Evolutionary conservation across 2,797 vertebrate genomes (phyloP), one percentile per base, ranked within the genome.

Genomic region (Lithobates pipiens): DNA sequence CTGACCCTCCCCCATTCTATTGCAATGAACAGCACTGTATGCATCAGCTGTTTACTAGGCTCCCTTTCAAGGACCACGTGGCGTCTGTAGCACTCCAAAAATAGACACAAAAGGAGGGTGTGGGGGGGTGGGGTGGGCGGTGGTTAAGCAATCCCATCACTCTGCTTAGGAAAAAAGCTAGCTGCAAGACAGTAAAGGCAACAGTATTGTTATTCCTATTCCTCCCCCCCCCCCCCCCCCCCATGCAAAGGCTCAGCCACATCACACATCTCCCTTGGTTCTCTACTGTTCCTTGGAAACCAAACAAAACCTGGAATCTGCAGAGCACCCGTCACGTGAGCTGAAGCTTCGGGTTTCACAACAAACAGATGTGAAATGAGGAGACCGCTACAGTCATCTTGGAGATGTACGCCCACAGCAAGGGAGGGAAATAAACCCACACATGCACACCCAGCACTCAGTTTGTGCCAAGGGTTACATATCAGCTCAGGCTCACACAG

Each of bases 291-390:
- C 92, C 95, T 93, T 94, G 92, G 95, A 95, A 92, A 95, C 94
- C 92, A 94, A 95, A 91, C 93, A 92, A 94, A 94, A 95, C 91
- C 76, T 91, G 90, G 88, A 91, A 91, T 90, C 88, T 18, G 92
- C 90, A 94, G 95, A 82, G 93, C 89, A 25, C 92, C 88, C 82
- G 88, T 98, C 97, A 98, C 96, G 93, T 96, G 97, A 91, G 46
- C 83, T 16, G 0, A 32, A 27, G 89, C 89, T 94, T 98, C 96
- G 3, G 91, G 94, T 98, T 98, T 98, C 97, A 98, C 97, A 99
- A 99, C 97, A 99, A 96, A 97, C 97, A 97, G 95, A 95, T 94
- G 95, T 92, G 94, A 94, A 93, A 88, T 89, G 94, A 82, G 65
- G 91, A 94, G 79, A 91, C 87, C 85, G 88, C 89, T 36, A 44